Conservation (phyloP, 1,140 invertebrate genomes). For the Phenacoccus solenopsis region DNA sequence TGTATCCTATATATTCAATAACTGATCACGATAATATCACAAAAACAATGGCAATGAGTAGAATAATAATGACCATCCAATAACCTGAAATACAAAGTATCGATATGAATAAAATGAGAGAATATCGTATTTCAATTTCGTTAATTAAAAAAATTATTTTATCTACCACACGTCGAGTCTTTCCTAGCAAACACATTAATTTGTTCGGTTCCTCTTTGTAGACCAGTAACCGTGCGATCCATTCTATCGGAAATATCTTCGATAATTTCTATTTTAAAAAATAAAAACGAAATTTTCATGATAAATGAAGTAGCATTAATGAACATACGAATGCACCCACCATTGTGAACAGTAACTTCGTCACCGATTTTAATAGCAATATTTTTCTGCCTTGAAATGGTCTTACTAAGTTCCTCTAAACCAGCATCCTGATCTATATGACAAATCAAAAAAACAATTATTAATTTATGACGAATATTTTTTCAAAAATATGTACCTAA, state of each 20-base stretch:
- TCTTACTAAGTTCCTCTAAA: constrained; percentile 57
- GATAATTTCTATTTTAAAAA: constrained; percentile 48
- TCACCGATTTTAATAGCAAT: constrained; percentile 57
- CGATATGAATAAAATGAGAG: constrained; percentile 24
- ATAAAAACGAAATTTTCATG: constrained; percentile 14
- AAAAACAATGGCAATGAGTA: constrained; percentile 43
- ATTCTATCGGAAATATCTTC: constrained; percentile 63
- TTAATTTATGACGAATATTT: too few relatives aligned
- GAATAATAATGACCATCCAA: constrained; percentile 50
- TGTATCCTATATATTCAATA: neutral
- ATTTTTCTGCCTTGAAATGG: constrained; percentile 61
- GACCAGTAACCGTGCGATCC: constrained; percentile 50
- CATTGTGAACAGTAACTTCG: constrained; percentile 69
- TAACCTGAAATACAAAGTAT: constrained; percentile 33
- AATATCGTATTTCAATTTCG: neutral
- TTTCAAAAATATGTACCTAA: neutral
- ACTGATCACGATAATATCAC: constrained; percentile 19
- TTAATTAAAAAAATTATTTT: neutral
- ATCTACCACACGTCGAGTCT: constrained; percentile 53
- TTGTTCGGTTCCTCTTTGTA: constrained; percentile 51
- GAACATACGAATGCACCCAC: constrained; percentile 34
- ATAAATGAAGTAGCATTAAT: neutral
- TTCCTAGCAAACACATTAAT: constrained; percentile 49
- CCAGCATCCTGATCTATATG: constrained; percentile 58
- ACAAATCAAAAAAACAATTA: constrained; percentile 6